These are phyloP conservation scores for Hydrochoerus hydrochaeris DNA, from an alignment of 2,113 vertebrate genomes.

Conservation along the genomic window DNA sequence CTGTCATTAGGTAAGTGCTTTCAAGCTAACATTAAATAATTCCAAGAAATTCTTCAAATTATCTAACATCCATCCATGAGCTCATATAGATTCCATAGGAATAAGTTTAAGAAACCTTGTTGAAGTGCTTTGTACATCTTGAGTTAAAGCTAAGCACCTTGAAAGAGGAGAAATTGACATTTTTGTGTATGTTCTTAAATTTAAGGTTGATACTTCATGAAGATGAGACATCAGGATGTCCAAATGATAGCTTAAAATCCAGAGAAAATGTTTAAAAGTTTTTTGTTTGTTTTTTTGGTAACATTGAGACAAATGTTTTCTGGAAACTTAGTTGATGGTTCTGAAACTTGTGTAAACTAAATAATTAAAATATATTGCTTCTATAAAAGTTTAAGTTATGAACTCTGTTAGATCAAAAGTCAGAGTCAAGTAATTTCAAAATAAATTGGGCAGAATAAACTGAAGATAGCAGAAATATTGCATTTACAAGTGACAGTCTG, in stretches of 20 bases:
- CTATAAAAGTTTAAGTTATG: not conserved
- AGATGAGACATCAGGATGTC: not conserved
- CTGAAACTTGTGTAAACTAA: not conserved
- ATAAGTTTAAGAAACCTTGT: not conserved
- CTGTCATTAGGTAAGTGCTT: not conserved
- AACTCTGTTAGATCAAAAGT: slow-evolving; percentile 9
- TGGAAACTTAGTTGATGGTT: not conserved
- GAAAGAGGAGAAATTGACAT: not conserved
- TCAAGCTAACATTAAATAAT: not conserved
- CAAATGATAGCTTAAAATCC: not conserved
- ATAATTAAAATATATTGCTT: not conserved
- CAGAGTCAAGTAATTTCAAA: slow-evolving; percentile 29
- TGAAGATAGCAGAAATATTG: not conserved
- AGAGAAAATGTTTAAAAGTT: not conserved
- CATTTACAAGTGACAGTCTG: not conserved
- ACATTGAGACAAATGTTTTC: slow-evolving; percentile 1
- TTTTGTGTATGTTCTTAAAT: not conserved
- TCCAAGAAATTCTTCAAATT: not conserved
- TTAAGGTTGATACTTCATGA: not conserved
- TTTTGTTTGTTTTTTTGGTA: not conserved
- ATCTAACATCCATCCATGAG: not conserved
- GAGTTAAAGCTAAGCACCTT: not conserved
- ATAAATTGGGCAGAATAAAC: slow-evolving; percentile 19
- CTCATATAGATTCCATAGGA: not conserved
- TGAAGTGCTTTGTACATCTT: not conserved